These are phyloP conservation scores for Pyrrhosoma nymphula DNA, from an alignment of 2,888 invertebrate species.

Conservation along the genomic window DNA sequence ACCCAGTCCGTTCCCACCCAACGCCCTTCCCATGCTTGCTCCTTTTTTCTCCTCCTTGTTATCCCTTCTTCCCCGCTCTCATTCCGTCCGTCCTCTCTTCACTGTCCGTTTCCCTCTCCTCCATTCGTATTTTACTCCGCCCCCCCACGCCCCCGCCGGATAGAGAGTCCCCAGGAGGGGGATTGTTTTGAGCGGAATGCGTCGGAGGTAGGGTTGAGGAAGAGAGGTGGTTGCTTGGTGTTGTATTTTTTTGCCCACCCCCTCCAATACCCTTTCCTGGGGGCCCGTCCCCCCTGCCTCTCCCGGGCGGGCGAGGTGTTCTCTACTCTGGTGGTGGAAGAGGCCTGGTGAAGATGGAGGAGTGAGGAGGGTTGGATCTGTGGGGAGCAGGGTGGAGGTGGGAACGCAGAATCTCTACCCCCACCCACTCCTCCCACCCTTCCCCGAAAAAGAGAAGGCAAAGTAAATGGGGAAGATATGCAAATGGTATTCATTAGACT, in stretches of 20 bases:
- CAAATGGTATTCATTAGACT: slow-evolving; percentile 65
- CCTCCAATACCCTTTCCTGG: too few species aligned
- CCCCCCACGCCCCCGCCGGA: neutral
- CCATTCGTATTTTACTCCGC: neutral
- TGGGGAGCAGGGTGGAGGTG: too few species aligned
- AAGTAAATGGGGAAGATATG: slow-evolving; percentile 67
- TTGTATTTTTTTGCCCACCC: neutral
- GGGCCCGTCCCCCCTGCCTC: too few species aligned
- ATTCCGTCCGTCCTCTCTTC: neutral
- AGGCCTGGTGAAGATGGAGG: too few species aligned
- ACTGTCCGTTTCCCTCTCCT: neutral
- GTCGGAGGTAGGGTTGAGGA: neutral
- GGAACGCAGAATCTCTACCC: neutral
- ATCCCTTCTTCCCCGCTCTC: neutral
- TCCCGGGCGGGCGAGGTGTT: too few species aligned
- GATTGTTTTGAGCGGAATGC: neutral
- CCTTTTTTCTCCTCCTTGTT: neutral
- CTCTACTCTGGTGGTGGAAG: too few species aligned
- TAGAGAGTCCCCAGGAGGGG: neutral
- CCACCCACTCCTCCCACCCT: neutral
- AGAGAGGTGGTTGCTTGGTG: neutral
- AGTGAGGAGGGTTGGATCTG: too few species aligned
- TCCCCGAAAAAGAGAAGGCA: slow-evolving; percentile 61
- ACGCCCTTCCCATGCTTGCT: neutral
- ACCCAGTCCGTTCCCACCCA: neutral